Percentiles rank a stretch among this genome's conserved stretches.
Conservation (phyloP, 2,797 vertebrate species). For the Lagorchestes hirsutus region DNA sequence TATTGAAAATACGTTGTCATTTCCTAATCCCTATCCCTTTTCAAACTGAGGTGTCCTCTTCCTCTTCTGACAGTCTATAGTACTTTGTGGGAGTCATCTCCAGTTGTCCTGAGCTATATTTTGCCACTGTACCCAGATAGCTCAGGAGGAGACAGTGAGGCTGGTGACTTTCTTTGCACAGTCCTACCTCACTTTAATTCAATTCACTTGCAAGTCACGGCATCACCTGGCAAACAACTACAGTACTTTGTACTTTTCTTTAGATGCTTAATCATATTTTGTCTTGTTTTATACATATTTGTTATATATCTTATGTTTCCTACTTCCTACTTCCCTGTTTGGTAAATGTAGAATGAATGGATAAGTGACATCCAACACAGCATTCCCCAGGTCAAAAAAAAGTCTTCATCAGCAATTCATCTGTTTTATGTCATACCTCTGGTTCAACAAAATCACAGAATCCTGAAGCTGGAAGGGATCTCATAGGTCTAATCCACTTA, state of each 20-base stretch:
- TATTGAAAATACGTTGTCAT: not conserved
- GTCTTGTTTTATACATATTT: not conserved
- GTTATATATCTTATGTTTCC: not conserved
- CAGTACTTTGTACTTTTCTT: not conserved
- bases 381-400: not conserved
- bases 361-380: not conserved
- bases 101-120: too few relatives aligned
- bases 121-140: too few relatives aligned
- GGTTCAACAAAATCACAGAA: too few relatives aligned
- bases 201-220: too few relatives aligned
- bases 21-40: not conserved
- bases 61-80: not conserved
- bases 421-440: too few relatives aligned
- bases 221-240: too few relatives aligned
- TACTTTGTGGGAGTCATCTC: too few relatives aligned
- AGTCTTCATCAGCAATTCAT: not conserved
- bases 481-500: too few relatives aligned
- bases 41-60: not conserved
- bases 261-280: not conserved
- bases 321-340: not conserved
- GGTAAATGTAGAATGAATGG: not conserved
- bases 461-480: too few relatives aligned
- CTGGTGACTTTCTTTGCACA: too few relatives aligned
- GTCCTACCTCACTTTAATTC: too few relatives aligned
- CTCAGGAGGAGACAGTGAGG: too few relatives aligned